Evolutionary conservation across 1,140 invertebrate genomes (phyloP).

Genomic region (Uloborus diversus): DNA sequence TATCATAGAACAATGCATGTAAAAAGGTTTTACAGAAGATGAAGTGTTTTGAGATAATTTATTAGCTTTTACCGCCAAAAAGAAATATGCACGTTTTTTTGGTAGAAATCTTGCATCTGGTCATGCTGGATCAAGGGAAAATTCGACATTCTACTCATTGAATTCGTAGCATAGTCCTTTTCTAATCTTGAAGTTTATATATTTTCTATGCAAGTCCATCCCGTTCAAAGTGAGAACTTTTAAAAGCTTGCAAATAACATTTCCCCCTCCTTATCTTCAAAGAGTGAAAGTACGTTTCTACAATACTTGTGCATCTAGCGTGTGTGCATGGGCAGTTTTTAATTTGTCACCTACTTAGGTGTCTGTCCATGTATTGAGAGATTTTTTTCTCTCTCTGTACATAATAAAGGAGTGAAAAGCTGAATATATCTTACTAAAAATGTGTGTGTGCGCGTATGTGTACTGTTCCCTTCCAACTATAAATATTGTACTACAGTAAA

Average conservation of each 20-base stretch:
- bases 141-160: slow-evolving; percentile 34
- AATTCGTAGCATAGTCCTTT: slow-evolving; percentile 23
- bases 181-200: slow-evolving; percentile 56
- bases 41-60: too few relatives aligned
- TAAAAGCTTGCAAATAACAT: slow-evolving; percentile 47
- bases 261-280: slow-evolving; percentile 21
- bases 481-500: slow-evolving; percentile 29
- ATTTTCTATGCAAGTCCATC: slow-evolving; percentile 57
- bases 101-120: not conserved
- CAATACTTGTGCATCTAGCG: slow-evolving; percentile 37
- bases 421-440: slow-evolving; percentile 21
- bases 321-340: slow-evolving; percentile 26
- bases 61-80: too few relatives aligned
- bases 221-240: slow-evolving; percentile 57
- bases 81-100: too few relatives aligned
- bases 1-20: too few relatives aligned
- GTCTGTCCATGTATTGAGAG: slow-evolving; percentile 49
- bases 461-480: slow-evolving; percentile 30
- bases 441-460: slow-evolving; percentile 37
- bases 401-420: slow-evolving; percentile 39
- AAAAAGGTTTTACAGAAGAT: too few relatives aligned
- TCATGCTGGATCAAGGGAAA: slow-evolving; percentile 5
- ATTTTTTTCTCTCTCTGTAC: slow-evolving; percentile 37
- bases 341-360: slow-evolving; percentile 33
- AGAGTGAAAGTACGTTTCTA: slow-evolving; percentile 55